Conservation (phyloP, 1,140 invertebrate species). For the Hormaphis cornu region DNA sequence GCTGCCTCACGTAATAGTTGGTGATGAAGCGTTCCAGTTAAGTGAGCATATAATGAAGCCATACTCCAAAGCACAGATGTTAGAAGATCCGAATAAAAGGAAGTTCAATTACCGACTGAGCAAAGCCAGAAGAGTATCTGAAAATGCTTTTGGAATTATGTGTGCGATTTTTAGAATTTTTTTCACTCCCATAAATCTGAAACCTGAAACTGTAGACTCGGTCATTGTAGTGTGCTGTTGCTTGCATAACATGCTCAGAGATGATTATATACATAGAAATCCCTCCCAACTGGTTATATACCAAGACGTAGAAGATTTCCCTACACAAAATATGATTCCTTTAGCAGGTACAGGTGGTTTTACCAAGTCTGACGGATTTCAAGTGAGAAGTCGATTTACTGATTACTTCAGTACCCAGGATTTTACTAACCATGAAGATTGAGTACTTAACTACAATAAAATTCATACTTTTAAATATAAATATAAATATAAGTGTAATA, state of each 20-base stretch:
- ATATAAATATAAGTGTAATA: conserved; percentile 4
- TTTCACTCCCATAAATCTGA: conserved; percentile 39
- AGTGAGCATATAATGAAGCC: conserved; percentile 44
- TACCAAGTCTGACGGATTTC: conserved; percentile 10
- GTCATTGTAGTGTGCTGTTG: conserved; percentile 39
- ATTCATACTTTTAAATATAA: conserved; percentile 1
- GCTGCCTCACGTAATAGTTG: conserved; percentile 40
- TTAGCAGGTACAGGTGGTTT: conserved; percentile 12
- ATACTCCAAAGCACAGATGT: conserved; percentile 41
- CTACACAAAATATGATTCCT: conserved; percentile 11
- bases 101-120: conserved; percentile 43
- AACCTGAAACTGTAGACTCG: conserved; percentile 37
- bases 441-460: conserved; percentile 37
- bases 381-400: conserved; percentile 8
- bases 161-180: conserved; percentile 43
- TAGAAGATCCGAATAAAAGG: conserved; percentile 22
- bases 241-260: conserved; percentile 41
- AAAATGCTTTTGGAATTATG: conserved; percentile 49
- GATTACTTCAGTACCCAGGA: conserved; percentile 3
- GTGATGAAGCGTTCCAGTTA: conserved; percentile 47
- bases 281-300: conserved; percentile 1
- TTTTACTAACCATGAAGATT: conserved; percentile 1
- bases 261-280: conserved; percentile 29
- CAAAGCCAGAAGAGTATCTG: conserved; percentile 42
- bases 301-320: conserved; percentile 3